phyloP scores from a whole-genome alignment of 2,113 vertebrate species.

The Oryzias woworae region DNA sequence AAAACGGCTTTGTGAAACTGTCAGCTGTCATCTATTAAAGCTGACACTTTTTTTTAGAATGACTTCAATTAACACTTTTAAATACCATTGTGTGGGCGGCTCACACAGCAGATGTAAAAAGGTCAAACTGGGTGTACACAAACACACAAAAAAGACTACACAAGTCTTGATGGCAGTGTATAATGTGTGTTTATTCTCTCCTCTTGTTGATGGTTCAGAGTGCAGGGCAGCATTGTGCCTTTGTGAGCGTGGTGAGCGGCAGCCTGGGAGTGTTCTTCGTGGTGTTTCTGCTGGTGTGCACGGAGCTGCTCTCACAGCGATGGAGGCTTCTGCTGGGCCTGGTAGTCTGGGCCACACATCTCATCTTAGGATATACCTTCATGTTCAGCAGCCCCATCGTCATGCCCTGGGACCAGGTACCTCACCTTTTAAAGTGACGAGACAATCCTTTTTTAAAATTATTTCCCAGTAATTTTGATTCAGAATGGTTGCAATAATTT shows the following conservation, averaged over 20 bases:
- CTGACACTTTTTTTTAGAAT: no score
- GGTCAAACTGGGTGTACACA: neutral
- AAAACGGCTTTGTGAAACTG: neutral
- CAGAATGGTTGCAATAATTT: no score
- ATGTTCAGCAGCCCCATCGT: conserved; percentile 70
- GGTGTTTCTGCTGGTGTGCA: conserved; percentile 85
- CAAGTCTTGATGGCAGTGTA: conserved; percentile 3
- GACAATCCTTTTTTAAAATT: no score
- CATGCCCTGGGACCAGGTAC: conserved; percentile 89
- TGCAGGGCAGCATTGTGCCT: conserved; percentile 59
- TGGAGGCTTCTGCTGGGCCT: conserved; percentile 83
- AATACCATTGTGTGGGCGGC: no score
- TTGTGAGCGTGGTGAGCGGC: conserved; percentile 80
- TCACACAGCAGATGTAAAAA: no score
- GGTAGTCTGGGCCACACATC: conserved; percentile 85
- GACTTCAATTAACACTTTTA: no score
- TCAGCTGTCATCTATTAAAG: neutral
- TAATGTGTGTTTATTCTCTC: conserved; percentile 25
- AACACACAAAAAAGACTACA: neutral
- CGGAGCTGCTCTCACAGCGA: conserved; percentile 81
- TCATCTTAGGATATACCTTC: conserved; percentile 86
- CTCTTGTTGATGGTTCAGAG: conserved; percentile 56
- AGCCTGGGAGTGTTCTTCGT: conserved; percentile 82
- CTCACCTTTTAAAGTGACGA: neutral
- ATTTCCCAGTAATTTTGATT: no score